Evolutionary conservation across 2,888 invertebrate species (phyloP).

Genomic region (Altica lythri): DNA sequence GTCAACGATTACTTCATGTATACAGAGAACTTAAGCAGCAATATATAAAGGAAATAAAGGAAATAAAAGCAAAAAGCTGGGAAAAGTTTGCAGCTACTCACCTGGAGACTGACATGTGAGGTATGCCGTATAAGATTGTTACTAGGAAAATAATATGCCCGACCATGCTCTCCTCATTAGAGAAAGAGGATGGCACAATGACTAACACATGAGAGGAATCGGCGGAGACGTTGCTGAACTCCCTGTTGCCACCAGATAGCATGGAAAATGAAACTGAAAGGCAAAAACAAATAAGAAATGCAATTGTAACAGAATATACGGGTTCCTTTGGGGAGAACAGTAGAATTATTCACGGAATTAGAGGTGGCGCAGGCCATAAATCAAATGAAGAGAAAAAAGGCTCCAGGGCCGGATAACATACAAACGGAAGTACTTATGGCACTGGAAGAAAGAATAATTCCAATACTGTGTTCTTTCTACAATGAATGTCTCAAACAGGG

Average conservation of each 20-base stretch:
- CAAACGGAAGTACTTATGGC: conserved; percentile 3
- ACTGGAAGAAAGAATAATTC: conserved; percentile 1
- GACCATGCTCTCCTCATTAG: background rate
- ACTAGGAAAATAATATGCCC: conserved; percentile 5
- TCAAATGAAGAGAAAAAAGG: conserved; percentile 7
- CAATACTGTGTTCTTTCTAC: too few species aligned
- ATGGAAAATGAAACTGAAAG: background rate
- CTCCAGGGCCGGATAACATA: conserved; percentile 11
- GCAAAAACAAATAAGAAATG: background rate
- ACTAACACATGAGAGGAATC: conserved; percentile 12
- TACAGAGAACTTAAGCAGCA: too few species aligned
- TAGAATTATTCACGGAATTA: background rate
- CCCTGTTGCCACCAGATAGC: background rate
- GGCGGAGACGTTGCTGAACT: background rate
- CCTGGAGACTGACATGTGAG: background rate
- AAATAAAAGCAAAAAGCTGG: conserved; percentile 9
- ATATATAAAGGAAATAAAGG: background rate
- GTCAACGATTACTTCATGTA: too few species aligned
- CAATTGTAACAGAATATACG: background rate
- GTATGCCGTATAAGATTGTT: conserved; percentile 3
- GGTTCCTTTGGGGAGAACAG: background rate
- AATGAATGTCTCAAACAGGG: too few species aligned
- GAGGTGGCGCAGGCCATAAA: background rate
- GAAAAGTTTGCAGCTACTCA: background rate
- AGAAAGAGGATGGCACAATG: conserved; percentile 7